Base-by-base conservation (phyloP, 1,140 invertebrate species). In the Hyposmocoma kahamanoa region DNA sequence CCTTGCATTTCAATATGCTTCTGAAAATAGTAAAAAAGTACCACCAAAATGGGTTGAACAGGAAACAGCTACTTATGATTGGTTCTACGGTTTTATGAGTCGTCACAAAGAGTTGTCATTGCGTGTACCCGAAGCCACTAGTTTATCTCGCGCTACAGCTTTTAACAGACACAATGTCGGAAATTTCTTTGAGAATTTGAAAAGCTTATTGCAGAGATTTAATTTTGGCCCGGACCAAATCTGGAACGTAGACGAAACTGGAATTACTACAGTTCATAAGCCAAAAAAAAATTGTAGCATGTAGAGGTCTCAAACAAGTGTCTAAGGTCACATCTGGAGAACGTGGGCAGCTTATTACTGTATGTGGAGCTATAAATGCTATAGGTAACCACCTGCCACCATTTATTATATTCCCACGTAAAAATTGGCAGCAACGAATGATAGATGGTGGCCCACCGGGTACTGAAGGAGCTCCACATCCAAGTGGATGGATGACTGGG, bases 221-320 rank as follows among this genome's bases (percentile, higher is more conserved):
- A n/a, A 63, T 38, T 43, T 64, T 67, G 18, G 28, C 54, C 64
- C 46, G 49, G 38, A 47, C 21, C 22, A 42, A 30, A 72, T 87
- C 30, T 87, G 68, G 43, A 85, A 87, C 57, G 38, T 72, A 22
- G 80, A 84, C 60, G 80, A 88, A 57, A 87, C 73, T 26, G 80
- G 76, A 11, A 50, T 78, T 18, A 82, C 73, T 2, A 86, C 75
- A n/a, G 83, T 87, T 8, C 78, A 83, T 42, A 78, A 72, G n/a
- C n/a, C n/a, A n/a, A n/a, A n/a, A n/a, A n/a, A n/a, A n/a, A n/a
- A n/a, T n/a, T n/a, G n/a, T n/a, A n/a, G 21, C 67, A 72, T n/a
- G 45, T 39, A 10, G 86, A 73, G 72, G 72, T 42, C 47, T 24
- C 11, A 73, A 61, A 67, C 79, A 85, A 66, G 57, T 87, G 19